phyloP scores from a whole-genome alignment of 2,888 invertebrate species.

The Pseudoips prasinana region DNA sequence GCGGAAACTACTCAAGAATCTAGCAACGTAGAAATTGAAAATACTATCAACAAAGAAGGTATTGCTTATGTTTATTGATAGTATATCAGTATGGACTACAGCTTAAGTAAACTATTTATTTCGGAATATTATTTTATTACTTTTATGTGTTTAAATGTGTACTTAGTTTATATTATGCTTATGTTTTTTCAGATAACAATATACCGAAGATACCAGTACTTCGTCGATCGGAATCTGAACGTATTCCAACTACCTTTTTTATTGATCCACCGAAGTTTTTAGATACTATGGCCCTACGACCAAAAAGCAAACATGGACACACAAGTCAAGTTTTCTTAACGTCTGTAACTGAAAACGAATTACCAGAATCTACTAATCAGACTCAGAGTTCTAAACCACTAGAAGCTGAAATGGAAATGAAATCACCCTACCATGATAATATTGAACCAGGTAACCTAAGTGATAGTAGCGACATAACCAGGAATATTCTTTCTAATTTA shows the following conservation, averaged over 20 bases:
- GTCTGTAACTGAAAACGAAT: constrained; percentile 57
- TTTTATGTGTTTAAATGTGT: too few relatives aligned
- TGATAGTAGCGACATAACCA: constrained; percentile 71
- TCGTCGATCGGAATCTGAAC: constrained; percentile 76
- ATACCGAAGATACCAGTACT: constrained; percentile 66
- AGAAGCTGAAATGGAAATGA: neutral
- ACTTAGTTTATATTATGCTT: constrained; percentile 1
- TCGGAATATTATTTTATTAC: too few relatives aligned
- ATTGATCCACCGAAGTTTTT: constrained; percentile 84
- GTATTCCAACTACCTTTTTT: constrained; percentile 57
- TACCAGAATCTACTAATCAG: constrained; percentile 29
- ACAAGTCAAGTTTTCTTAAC: constrained; percentile 84
- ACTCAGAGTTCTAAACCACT: neutral
- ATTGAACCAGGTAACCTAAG: constrained; percentile 63
- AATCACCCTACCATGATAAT: constrained; percentile 32
- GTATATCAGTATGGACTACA: neutral
- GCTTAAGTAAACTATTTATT: too few relatives aligned
- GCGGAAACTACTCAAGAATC: constrained; percentile 20
- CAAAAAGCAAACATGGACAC: constrained; percentile 83
- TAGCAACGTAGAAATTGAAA: constrained; percentile 13
- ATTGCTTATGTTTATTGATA: constrained; percentile 9
- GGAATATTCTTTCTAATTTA: constrained; percentile 62
- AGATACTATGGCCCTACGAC: constrained; percentile 92
- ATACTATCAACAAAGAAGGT: constrained; percentile 40
- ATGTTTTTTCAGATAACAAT: constrained; percentile 64